Evolutionary conservation across 2,113 vertebrate genomes (phyloP).

Genomic region (rat (Rattus norvegicus)): DNA sequence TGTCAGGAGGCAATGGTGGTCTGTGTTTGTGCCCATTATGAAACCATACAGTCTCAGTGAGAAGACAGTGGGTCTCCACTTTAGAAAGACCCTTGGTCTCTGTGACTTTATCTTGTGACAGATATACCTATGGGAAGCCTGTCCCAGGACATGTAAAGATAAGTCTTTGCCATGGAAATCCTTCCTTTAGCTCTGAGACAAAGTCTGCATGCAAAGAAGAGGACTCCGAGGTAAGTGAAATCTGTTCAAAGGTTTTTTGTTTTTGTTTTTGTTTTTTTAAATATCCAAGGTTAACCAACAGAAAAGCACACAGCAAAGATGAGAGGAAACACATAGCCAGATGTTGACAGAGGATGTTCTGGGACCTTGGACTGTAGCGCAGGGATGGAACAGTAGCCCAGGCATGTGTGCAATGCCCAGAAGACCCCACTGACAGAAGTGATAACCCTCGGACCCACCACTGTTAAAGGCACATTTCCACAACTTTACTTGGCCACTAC

Average conservation of each 20-base stretch:
- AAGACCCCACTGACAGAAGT: neutral
- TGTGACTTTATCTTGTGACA: constrained; percentile 54
- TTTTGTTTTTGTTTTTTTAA: no score
- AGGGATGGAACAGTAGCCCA: neutral
- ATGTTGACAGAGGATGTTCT: neutral
- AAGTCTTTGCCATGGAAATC: constrained; percentile 58
- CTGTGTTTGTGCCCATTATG: neutral
- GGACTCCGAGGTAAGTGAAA: constrained; percentile 59
- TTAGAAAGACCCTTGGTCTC: no score
- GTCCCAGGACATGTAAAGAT: constrained; percentile 73
- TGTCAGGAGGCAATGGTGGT: no score
- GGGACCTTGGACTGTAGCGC: neutral
- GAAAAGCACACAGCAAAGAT: neutral
- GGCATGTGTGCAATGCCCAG: no score
- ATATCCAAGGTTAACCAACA: neutral
- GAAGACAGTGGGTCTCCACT: neutral
- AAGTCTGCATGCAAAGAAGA: no score
- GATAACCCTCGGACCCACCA: neutral
- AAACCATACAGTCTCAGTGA: neutral
- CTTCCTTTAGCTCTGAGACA: constrained; percentile 3
- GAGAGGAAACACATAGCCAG: neutral
- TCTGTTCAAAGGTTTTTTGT: no score
- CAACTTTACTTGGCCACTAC: neutral
- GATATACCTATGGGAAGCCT: constrained; percentile 84
- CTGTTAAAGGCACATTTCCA: neutral